These are phyloP conservation scores for Brachyistius frenatus DNA, from an alignment of 2,113 vertebrate species.

Conservation along the genomic window DNA sequence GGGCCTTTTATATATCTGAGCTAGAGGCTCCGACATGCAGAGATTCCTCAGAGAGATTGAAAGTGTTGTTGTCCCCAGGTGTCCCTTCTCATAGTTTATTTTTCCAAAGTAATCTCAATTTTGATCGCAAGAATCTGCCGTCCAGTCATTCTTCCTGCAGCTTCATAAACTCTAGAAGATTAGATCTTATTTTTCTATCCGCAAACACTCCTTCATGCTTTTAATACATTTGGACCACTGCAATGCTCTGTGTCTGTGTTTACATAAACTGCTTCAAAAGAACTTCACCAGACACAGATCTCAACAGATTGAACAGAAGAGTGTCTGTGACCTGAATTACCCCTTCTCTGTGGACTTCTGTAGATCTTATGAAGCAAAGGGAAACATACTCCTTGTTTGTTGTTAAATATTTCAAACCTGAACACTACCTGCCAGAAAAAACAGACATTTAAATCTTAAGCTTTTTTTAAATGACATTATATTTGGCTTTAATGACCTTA, in stretches of 20 bases:
- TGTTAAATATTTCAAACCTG: too few relatives aligned
- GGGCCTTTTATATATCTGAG: too few relatives aligned
- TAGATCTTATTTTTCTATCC: not conserved
- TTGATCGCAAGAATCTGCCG: not conserved
- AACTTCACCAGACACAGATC: not conserved
- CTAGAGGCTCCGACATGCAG: too few relatives aligned
- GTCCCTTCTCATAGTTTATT: not conserved
- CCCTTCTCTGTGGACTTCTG: too few relatives aligned
- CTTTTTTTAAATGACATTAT: too few relatives aligned
- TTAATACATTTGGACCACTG: constrained; percentile 9
- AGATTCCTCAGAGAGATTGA: not conserved
- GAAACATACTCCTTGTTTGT: too few relatives aligned
- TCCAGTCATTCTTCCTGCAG: constrained; percentile 8
- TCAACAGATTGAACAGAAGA: not conserved
- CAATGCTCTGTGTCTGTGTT: not conserved
- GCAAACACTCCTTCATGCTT: constrained; percentile 1
- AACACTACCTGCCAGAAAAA: too few relatives aligned
- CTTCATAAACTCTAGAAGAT: constrained; percentile 11
- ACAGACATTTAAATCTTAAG: too few relatives aligned
- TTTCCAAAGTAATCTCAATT: constrained; percentile 3
- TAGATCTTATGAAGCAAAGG: too few relatives aligned
- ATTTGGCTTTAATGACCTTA: too few relatives aligned
- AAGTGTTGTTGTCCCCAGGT: not conserved
- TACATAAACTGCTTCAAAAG: not conserved
- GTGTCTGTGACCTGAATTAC: not conserved